phyloP scores from a whole-genome alignment of 2,888 invertebrate species.

The Drosophila yooni region DNA sequence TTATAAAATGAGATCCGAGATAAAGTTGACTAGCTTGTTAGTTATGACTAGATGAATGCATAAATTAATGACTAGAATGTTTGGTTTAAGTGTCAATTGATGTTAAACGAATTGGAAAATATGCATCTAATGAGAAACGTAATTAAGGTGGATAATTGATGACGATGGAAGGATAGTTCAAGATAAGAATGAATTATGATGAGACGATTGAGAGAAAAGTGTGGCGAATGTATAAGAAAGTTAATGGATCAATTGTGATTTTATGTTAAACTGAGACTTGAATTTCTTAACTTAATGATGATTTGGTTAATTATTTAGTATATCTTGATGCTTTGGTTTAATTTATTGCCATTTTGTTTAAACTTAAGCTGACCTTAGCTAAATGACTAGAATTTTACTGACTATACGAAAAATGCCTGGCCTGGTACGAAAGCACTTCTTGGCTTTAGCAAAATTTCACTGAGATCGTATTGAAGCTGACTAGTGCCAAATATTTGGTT shows the following conservation, averaged over 20 bases:
- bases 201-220: background rate
- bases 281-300: constrained; percentile 4
- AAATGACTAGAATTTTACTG: constrained; percentile 49
- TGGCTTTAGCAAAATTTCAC: constrained; percentile 13
- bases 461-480: constrained; percentile 79
- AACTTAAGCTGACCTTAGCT: constrained; percentile 31
- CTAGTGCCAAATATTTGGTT: constrained; percentile 47
- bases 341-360: constrained; percentile 37
- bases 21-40: constrained; percentile 26
- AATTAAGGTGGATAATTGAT: background rate
- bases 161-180: background rate
- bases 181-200: constrained; percentile 8
- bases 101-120: background rate
- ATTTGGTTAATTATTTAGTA: constrained; percentile 20
- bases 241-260: background rate
- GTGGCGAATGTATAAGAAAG: background rate
- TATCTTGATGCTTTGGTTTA: constrained; percentile 29
- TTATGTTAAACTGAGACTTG: no score
- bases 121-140: background rate
- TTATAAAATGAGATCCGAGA: constrained; percentile 17
- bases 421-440: constrained; percentile 29
- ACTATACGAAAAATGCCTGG: constrained; percentile 52
- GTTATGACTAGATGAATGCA: constrained; percentile 43
- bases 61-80: constrained; percentile 63
- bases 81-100: background rate